Evolutionary conservation across 2,113 vertebrate genomes (phyloP).

Genomic region (Plectropomus leopardus): DNA sequence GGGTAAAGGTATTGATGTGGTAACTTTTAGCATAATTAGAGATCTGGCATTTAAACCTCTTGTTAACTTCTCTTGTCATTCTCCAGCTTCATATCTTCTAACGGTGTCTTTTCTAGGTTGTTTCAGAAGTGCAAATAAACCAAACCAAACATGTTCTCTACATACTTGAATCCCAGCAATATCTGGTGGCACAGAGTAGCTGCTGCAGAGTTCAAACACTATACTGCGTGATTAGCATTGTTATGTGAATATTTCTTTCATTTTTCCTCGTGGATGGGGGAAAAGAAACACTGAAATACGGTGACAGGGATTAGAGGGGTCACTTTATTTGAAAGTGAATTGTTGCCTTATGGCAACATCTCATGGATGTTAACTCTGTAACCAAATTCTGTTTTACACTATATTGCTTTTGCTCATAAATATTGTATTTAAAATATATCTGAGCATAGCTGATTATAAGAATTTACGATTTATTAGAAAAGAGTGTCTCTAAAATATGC

Average conservation of each 20-base stretch:
- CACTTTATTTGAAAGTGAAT: conserved; percentile 14
- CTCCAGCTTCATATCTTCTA: background rate
- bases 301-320: background rate
- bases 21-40: background rate
- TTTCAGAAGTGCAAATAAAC: conserved; percentile 32
- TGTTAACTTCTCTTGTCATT: background rate
- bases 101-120: background rate
- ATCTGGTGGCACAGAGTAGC: background rate
- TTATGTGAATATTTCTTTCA: conserved; percentile 10
- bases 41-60: background rate
- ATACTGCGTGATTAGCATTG: conserved; percentile 7
- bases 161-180: background rate
- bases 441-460: background rate
- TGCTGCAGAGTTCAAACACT: conserved; percentile 17
- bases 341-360: conserved; percentile 9
- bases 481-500: background rate
- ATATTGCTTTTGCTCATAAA: conserved; percentile 36
- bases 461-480: conserved; percentile 14
- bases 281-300: conserved; percentile 30
- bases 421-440: conserved; percentile 22
- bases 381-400: conserved; percentile 28
- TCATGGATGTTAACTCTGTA: conserved; percentile 16
- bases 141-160: background rate
- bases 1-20: background rate
- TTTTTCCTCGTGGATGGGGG: background rate